Conservation (phyloP, 2,797 vertebrate species). For the Sebastes oblongus region DNA sequence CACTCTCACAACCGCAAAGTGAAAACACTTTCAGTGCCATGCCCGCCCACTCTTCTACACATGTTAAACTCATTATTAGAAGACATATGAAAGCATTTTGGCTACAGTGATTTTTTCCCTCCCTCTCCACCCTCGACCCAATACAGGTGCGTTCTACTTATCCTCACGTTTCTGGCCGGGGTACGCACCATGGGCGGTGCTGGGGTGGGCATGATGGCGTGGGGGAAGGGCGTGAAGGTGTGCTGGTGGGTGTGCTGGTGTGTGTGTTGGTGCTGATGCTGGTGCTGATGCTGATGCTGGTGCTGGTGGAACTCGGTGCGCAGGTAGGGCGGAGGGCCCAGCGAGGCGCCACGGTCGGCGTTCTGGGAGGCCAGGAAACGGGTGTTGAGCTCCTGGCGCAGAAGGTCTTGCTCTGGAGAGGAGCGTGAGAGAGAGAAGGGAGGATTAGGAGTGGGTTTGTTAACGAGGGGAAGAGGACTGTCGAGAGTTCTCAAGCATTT, state of each 20-base stretch:
- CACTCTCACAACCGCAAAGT: conserved; percentile 9
- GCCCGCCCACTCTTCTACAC: conserved; percentile 12
- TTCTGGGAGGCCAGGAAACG: conserved; percentile 97
- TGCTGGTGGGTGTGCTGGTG: conserved; percentile 99
- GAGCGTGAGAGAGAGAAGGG: neutral
- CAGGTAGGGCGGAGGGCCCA: conserved; percentile 94
- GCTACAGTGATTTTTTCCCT: neutral
- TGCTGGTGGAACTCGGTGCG: conserved; percentile 99
- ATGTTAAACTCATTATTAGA: conserved; percentile 29
- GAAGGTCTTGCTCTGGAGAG: conserved; percentile 92
- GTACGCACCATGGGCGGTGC: conserved; percentile 99
- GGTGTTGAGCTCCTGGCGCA: conserved; percentile 97
- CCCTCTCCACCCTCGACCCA: conserved; percentile 20
- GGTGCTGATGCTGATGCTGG: conserved; percentile 92
- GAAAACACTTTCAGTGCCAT: conserved; percentile 20
- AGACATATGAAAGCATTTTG: neutral
- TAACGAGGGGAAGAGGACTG: neutral
- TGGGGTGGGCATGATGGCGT: conserved; percentile 98
- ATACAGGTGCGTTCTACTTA: conserved; percentile 86
- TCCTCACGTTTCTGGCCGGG: conserved; percentile 98
- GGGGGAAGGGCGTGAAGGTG: conserved; percentile 98
- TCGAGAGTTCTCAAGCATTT: neutral
- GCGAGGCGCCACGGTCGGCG: conserved; percentile 91
- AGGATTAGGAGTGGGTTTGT: neutral
- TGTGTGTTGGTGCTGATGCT: conserved; percentile 98